These are phyloP conservation scores for Aphodius granarius DNA, from an alignment of 2,888 invertebrate species.

Conservation along the genomic window DNA sequence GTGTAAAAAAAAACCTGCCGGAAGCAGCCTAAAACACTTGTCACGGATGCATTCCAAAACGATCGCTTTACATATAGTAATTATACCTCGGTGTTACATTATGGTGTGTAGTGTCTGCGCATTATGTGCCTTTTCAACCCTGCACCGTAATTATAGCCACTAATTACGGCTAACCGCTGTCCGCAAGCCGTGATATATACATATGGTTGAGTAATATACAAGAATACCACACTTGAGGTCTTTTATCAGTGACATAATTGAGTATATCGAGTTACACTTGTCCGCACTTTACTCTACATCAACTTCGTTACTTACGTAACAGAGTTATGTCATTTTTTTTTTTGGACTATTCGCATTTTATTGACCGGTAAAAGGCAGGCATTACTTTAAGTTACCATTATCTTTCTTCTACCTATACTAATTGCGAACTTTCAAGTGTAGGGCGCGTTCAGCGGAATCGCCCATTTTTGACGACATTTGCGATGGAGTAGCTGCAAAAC, in stretches of 20 bases:
- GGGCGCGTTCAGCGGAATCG: no score
- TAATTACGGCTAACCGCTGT: background rate
- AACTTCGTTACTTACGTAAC: background rate
- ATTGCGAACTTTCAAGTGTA: no score
- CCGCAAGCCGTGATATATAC: background rate
- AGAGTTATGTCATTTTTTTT: background rate
- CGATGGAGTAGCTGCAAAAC: no score
- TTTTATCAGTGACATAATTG: background rate
- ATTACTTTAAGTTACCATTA: background rate
- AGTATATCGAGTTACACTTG: background rate
- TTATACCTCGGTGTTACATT: background rate
- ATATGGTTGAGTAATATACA: background rate
- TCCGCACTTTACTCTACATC: background rate
- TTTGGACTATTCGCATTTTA: background rate
- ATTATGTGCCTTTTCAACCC: background rate
- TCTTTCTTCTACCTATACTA: no score
- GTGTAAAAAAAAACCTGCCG: background rate
- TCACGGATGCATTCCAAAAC: background rate
- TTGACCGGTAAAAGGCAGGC: background rate
- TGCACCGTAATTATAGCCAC: background rate
- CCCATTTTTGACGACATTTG: no score
- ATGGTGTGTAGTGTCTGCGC: no score
- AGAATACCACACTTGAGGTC: background rate
- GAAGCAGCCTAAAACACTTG: background rate
- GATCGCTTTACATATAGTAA: background rate